Evolutionary conservation across 1,140 invertebrate genomes (phyloP).

Genomic region (Mamestra configurata): DNA sequence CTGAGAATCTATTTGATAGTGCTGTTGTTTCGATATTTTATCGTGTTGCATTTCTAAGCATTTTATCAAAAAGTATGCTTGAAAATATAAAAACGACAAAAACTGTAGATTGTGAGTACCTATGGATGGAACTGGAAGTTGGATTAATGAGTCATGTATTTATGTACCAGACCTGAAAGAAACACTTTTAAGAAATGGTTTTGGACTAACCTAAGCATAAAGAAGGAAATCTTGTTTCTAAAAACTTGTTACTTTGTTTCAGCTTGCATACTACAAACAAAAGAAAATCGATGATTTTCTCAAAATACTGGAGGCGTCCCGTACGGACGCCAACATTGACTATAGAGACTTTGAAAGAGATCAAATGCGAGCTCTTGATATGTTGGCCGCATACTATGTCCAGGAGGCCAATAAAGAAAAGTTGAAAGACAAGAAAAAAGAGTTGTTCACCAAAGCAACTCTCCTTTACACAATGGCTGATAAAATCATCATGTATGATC

Average conservation of each 20-base stretch:
- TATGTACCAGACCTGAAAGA: neutral
- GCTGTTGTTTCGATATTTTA: too few relatives aligned
- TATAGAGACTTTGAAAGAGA: constrained; percentile 98
- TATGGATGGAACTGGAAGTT: too few relatives aligned
- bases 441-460: constrained; percentile 98
- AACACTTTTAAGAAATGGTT: neutral
- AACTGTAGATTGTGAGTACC: too few relatives aligned
- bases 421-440: constrained; percentile 97
- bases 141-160: too few relatives aligned
- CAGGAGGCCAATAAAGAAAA: constrained; percentile 98
- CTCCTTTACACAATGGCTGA: constrained; percentile 99
- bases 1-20: too few relatives aligned
- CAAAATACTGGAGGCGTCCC: constrained; percentile 96
- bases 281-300: constrained; percentile 97
- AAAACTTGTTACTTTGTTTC: constrained; percentile 61
- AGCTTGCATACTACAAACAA: constrained; percentile 99
- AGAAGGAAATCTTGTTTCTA: too few relatives aligned
- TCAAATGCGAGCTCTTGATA: constrained; percentile 98
- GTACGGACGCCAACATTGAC: constrained; percentile 95
- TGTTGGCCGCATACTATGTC: constrained; percentile 99
- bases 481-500: constrained; percentile 99
- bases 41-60: too few relatives aligned
- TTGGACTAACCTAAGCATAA: too few relatives aligned
- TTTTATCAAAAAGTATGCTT: too few relatives aligned
- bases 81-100: too few relatives aligned